Evolutionary conservation across 1,140 invertebrate genomes (phyloP).

Genomic region (Dendrolimus punctatus): DNA sequence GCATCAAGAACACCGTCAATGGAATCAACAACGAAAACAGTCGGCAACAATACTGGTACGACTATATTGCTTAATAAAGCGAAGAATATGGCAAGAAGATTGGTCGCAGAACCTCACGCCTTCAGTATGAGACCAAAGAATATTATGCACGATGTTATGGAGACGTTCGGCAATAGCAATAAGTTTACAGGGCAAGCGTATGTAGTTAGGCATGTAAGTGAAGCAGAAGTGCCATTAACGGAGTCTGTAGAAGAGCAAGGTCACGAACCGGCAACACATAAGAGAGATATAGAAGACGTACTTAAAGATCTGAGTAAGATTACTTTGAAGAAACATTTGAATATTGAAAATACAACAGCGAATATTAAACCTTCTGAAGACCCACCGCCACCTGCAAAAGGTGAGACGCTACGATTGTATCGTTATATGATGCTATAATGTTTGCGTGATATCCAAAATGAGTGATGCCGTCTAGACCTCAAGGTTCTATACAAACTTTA

Average conservation of each 20-base stretch:
- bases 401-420: conserved; percentile 11
- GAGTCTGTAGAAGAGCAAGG: conserved; percentile 44
- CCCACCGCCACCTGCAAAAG: conserved; percentile 39
- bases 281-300: conserved; percentile 66
- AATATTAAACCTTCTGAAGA: conserved; percentile 58
- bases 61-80: conserved; percentile 59
- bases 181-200: conserved; percentile 49
- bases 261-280: conserved; percentile 43
- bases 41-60: conserved; percentile 57
- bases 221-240: conserved; percentile 35
- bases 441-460: too few relatives aligned
- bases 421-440: too few relatives aligned
- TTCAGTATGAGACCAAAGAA: conserved; percentile 53
- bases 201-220: conserved; percentile 53
- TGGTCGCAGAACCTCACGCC: conserved; percentile 54
- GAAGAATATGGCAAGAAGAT: conserved; percentile 57
- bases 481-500: too few relatives aligned
- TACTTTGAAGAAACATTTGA: conserved; percentile 60
- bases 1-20: conserved; percentile 60
- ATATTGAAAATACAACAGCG: conserved; percentile 63
- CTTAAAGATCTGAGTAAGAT: conserved; percentile 65
- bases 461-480: too few relatives aligned
- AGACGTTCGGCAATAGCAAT: conserved; percentile 53
- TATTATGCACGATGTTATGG: conserved; percentile 66
- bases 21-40: conserved; percentile 53